Percentiles rank a stretch among this genome's conserved stretches.
Conservation (phyloP, 2,113 vertebrate species). For the Chrysemys picta region DNA sequence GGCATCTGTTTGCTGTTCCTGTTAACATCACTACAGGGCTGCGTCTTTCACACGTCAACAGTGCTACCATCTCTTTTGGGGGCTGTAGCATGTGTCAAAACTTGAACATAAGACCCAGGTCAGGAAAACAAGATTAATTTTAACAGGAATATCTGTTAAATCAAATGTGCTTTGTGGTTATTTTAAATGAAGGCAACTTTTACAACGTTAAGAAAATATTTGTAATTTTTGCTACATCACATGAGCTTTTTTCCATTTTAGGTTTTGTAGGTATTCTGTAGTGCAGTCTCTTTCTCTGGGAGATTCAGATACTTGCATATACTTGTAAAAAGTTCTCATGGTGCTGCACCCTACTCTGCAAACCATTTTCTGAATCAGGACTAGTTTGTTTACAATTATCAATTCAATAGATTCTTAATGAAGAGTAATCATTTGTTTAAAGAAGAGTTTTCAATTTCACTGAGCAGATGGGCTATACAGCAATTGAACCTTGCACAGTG, state of each 20-base stretch:
- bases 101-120: neutral
- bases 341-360: neutral
- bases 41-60: neutral
- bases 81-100: neutral
- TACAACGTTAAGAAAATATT: neutral
- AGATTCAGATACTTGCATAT: neutral
- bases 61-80: neutral
- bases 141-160: neutral
- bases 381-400: neutral
- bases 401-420: neutral
- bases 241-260: slow-evolving; percentile 1
- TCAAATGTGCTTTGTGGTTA: neutral
- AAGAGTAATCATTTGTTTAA: neutral
- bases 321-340: neutral
- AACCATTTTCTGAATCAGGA: neutral
- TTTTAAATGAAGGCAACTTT: neutral
- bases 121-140: slow-evolving; percentile 37
- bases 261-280: neutral
- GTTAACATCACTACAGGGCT: slow-evolving; percentile 26
- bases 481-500: neutral
- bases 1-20: slow-evolving; percentile 45
- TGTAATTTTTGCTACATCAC: neutral
- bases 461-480: neutral
- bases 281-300: neutral
- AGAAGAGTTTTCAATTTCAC: neutral